Evolutionary conservation across 2,113 vertebrate genomes (phyloP), one percentile per base, ranked within the genome.

Genomic region (Tretioscincus oriximinensis): DNA sequence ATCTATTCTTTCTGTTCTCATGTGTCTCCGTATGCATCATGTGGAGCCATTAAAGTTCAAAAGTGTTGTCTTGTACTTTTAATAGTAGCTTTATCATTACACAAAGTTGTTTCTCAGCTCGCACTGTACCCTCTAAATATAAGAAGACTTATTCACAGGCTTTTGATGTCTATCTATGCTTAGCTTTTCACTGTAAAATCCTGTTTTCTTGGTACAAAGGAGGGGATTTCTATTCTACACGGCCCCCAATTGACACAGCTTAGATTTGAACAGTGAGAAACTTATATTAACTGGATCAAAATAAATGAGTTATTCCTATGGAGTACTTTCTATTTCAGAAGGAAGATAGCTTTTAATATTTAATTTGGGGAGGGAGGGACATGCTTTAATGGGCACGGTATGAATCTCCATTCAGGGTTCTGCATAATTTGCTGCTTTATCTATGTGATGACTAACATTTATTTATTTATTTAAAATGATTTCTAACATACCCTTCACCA

Each of bases 231-330:
- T 61, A 29, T 45, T 45, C 9, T n/a, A 18, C 22, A 18, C 31
- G 10, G 8, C 22, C 11, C 45, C 18, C 21, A 14, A 67, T 26
- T 28, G 24, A 63, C 20, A 58, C 58, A 47, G 54, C 41, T 45
- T 63, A 47, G 31, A 47, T 61, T 65, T 80, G 75, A 86, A 86
- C 85, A 86, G 83, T 90, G 84, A 89, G 35, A 41, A 31, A 68
- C 69, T 47, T 24, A 0, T 51, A 9, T 2, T 83, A 78, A 67
- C 77, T 12, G 70, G 8, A 60, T 28, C 63, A 67, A 66, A 86
- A 41, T 28, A 76, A 66, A 64, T 76, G 83, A 86, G 80, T 35
- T 77, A 28, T 58, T 75, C 31, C 65, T 58, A 29, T 1, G 7
- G 2, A 31, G 64, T 77, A 49, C 65, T 66, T 76, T 68, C n/a